Percentiles rank a stretch among this genome's conserved stretches.
phyloP scores from a whole-genome alignment of 2,113 vertebrate genomes.

The Himantopus leucocephalus region DNA sequence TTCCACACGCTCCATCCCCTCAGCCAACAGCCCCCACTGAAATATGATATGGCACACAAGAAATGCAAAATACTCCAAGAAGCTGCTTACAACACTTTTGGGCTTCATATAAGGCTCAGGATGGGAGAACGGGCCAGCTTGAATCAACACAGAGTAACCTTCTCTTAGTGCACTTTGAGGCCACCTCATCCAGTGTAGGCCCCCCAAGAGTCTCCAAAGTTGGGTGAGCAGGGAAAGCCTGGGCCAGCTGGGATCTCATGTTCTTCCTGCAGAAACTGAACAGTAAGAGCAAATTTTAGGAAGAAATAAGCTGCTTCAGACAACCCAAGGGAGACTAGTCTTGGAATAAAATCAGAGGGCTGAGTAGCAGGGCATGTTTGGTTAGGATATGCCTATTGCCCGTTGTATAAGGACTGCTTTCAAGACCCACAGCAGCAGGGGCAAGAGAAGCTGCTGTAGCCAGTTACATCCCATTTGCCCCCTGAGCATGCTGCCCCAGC shows the following conservation, averaged over 20 bases:
- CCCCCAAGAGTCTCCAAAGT: neutral
- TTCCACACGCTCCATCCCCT: neutral
- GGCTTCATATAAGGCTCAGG: neutral
- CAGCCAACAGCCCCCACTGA: neutral
- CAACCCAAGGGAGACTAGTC: neutral
- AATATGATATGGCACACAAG: accelerated
- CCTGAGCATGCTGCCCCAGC: neutral
- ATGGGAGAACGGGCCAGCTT: neutral
- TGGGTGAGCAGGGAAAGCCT: neutral
- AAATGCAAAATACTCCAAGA: neutral
- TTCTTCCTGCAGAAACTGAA: neutral
- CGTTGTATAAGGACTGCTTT: neutral
- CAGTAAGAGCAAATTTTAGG: neutral
- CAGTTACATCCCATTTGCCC: neutral
- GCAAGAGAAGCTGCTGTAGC: neutral
- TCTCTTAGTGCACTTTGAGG: neutral
- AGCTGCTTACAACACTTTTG: neutral
- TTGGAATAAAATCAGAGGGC: neutral
- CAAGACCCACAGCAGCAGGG: neutral
- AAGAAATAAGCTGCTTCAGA: neutral
- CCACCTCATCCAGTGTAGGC: too few species aligned
- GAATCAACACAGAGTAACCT: neutral
- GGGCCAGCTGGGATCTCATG: neutral
- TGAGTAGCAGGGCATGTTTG: neutral
- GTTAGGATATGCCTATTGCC: neutral